A percentile compares a stretch with the other conserved stretches of the same genome.
These are phyloP conservation scores for Petrolisthes manimaculis DNA, from an alignment of 2,888 invertebrate genomes.

Conservation along the genomic window DNA sequence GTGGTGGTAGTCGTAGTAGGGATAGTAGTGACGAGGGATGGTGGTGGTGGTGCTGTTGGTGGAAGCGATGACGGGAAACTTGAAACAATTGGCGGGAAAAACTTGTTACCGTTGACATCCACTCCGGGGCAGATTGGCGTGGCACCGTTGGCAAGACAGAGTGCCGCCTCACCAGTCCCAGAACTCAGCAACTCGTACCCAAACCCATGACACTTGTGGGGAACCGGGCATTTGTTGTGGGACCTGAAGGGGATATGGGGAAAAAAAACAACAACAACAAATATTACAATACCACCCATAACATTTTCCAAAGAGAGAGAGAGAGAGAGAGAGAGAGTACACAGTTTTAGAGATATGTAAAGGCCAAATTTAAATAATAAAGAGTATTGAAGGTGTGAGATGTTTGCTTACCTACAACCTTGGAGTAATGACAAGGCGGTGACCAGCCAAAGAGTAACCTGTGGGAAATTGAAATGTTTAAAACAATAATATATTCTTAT, in stretches of 20 bases:
- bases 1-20: no score
- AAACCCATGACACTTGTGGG: neutral
- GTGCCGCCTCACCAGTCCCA: neutral
- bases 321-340: neutral
- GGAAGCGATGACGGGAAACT: no score
- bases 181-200: neutral
- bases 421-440: neutral
- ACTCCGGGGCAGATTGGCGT: neutral
- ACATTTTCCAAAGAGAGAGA: conserved; percentile 75
- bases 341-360: neutral
- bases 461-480: no score
- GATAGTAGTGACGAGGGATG: no score
- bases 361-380: neutral
- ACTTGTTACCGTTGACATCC: neutral
- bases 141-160: neutral
- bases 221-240: neutral
- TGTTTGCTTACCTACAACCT: no score
- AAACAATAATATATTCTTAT: no score
- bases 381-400: neutral
- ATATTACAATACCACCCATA: conserved; percentile 71
- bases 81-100: neutral
- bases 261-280: neutral
- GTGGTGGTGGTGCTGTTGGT: no score
- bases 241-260: neutral
- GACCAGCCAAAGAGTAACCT: neutral